phyloP scores from a whole-genome alignment of 1,140 invertebrate genomes.

The Drosophila cardini region DNA sequence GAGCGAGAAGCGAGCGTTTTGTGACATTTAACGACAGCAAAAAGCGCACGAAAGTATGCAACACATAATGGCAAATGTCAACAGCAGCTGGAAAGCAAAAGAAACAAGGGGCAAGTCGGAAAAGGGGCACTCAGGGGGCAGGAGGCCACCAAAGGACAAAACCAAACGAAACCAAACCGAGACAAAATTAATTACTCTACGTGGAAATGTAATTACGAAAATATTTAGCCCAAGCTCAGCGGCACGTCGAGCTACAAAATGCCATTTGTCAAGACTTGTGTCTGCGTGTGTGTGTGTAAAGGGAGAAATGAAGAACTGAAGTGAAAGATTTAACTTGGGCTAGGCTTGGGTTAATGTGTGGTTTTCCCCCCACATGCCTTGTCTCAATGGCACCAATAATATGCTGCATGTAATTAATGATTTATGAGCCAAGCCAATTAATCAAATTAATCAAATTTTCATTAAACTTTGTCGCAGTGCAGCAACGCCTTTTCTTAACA shows the following conservation, averaged over 20 bases:
- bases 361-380: not conserved
- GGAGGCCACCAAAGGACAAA: too few species aligned
- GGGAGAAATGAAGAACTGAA: too few species aligned
- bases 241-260: constrained; percentile 75
- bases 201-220: constrained; percentile 85
- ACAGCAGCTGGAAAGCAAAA: constrained; percentile 44
- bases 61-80: constrained; percentile 82
- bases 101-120: not conserved
- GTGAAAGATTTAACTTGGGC: constrained; percentile 22
- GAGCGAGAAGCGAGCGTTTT: constrained; percentile 39
- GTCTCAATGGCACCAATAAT: constrained; percentile 66
- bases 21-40: constrained; percentile 64
- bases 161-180: constrained; percentile 54
- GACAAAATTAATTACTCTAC: constrained; percentile 85
- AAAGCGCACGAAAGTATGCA: constrained; percentile 73
- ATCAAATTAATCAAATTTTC: constrained; percentile 80
- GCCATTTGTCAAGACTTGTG: constrained; percentile 75
- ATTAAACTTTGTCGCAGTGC: constrained; percentile 79
- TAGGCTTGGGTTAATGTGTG: constrained; percentile 41
- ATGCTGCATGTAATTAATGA: constrained; percentile 74
- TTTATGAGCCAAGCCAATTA: constrained; percentile 74
- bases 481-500: constrained; percentile 61
- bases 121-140: constrained; percentile 9
- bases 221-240: constrained; percentile 81
- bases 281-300: not conserved